Evolutionary conservation across 2,888 invertebrate genomes (phyloP).

Genomic region (Cephalotes varians): DNA sequence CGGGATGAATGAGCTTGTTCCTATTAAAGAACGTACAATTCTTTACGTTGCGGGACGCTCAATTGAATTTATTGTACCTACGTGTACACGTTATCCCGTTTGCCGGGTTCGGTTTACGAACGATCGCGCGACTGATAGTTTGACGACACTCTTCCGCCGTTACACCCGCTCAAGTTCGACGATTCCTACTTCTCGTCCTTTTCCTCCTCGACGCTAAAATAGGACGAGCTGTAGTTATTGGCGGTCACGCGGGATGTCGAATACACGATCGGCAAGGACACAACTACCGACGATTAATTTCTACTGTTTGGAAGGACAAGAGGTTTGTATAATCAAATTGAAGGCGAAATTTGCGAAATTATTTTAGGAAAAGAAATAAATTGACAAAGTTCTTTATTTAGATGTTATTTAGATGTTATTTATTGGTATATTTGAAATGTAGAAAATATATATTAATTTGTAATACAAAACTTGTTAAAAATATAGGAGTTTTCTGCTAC

Average conservation of each 20-base stretch:
- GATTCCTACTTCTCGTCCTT: not conserved
- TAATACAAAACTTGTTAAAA: too few species aligned
- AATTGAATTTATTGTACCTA: slow-evolving; percentile 73
- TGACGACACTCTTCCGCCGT: slow-evolving; percentile 34
- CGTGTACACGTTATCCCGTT: slow-evolving; percentile 54
- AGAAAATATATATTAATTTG: too few species aligned
- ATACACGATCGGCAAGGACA: not conserved
- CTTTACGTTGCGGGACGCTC: slow-evolving; percentile 67
- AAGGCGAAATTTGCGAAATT: too few species aligned
- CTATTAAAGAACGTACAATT: slow-evolving; percentile 73
- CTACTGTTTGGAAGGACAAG: not conserved
- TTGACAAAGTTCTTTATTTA: too few species aligned
- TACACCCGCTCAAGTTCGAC: not conserved
- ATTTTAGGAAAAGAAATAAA: too few species aligned
- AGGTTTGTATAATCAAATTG: too few species aligned
- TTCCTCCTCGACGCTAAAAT: not conserved
- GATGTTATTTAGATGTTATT: too few species aligned
- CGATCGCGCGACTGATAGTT: slow-evolving; percentile 67
- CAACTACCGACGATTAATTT: not conserved
- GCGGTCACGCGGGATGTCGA: not conserved
- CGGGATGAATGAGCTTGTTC: slow-evolving; percentile 80
- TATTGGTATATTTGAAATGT: too few species aligned
- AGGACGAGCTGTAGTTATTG: not conserved
- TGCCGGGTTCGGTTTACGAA: slow-evolving; percentile 57
- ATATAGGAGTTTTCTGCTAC: too few species aligned